Evolutionary conservation across 2,113 vertebrate species (phyloP).

Genomic region (Vimba vimba): DNA sequence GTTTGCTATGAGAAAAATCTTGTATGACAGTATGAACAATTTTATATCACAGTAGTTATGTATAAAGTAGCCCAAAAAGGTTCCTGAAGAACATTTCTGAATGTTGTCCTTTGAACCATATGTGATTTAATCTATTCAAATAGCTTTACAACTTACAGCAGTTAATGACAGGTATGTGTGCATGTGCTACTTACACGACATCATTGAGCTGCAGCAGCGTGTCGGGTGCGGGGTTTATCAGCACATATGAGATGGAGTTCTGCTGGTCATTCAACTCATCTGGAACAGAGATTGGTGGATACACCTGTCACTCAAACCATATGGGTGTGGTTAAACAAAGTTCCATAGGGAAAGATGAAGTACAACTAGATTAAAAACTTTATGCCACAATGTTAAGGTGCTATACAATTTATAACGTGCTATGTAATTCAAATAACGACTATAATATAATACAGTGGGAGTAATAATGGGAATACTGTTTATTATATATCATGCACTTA

Average conservation of each 20-base stretch:
- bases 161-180: neutral
- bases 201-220: slow-evolving; percentile 93
- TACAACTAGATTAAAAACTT: neutral
- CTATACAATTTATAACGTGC: neutral
- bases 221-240: slow-evolving; percentile 94
- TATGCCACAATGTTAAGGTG: neutral
- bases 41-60: too few species aligned
- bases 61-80: neutral
- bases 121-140: neutral
- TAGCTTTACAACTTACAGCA: neutral
- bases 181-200: slow-evolving; percentile 83
- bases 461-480: neutral
- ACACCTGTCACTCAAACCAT: neutral
- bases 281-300: slow-evolving; percentile 66
- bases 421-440: neutral
- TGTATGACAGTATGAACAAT: too few species aligned
- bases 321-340: neutral
- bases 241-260: slow-evolving; percentile 92
- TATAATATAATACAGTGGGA: neutral
- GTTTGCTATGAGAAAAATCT: too few species aligned
- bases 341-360: neutral
- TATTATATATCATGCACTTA: neutral
- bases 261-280: slow-evolving; percentile 97
- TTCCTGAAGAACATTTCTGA: neutral
- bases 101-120: neutral